Evolutionary conservation across 2,113 vertebrate genomes (phyloP).

Genomic region (Macroglossus sobrinus): DNA sequence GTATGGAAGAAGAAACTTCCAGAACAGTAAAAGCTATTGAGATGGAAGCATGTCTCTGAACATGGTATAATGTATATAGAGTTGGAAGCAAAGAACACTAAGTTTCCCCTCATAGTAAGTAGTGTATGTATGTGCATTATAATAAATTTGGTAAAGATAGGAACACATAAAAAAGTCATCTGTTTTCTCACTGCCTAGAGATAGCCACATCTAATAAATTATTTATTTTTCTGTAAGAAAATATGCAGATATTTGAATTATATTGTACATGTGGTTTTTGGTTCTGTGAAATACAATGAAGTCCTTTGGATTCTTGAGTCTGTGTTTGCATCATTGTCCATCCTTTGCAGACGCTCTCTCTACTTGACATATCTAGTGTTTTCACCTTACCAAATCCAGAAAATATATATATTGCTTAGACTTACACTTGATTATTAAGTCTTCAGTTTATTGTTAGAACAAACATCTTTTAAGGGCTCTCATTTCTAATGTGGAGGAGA

Average conservation of each 20-base stretch:
- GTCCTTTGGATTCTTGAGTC: neutral
- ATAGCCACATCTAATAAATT: neutral
- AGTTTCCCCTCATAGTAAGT: neutral
- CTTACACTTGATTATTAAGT: neutral
- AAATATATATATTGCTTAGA: neutral
- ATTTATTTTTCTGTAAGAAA: neutral
- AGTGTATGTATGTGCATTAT: neutral
- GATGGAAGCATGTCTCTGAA: neutral
- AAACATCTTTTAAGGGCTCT: slow-evolving; percentile 26
- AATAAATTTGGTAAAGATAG: neutral
- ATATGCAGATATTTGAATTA: neutral
- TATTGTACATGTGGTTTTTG: neutral
- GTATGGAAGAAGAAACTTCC: neutral
- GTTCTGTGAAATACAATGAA: neutral
- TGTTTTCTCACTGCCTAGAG: neutral
- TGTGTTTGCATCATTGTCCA: neutral
- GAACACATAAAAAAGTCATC: neutral
- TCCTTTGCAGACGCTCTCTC: neutral
- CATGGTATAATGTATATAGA: neutral
- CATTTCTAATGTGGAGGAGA: neutral
- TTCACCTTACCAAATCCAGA: neutral
- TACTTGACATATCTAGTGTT: neutral
- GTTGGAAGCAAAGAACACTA: neutral
- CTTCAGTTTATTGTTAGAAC: neutral
- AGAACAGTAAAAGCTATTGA: slow-evolving; percentile 19